Conservation (phyloP, 2,797 vertebrate species). For the Podarcis lilfordi region DNA sequence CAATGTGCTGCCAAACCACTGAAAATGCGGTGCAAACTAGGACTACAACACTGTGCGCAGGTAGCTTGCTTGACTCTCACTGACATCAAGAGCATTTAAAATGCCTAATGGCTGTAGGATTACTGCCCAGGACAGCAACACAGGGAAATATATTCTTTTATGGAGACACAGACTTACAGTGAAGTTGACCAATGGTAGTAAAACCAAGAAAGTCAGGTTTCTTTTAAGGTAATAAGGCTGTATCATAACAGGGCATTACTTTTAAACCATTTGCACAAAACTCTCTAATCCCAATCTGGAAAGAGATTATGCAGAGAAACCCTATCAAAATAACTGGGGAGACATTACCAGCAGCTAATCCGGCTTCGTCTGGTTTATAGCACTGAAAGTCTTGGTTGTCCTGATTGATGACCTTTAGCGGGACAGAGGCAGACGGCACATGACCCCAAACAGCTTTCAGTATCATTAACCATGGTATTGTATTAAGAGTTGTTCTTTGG, state of each 20-base stretch:
- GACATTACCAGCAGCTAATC: not conserved
- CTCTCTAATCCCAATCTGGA: constrained; percentile 1
- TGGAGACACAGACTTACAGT: constrained; percentile 51
- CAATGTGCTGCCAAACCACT: constrained; percentile 62
- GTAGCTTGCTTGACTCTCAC: not conserved
- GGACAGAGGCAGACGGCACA: too few species aligned
- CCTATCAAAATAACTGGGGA: not conserved
- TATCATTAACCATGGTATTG: too few species aligned
- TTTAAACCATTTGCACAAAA: not conserved
- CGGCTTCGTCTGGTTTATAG: too few species aligned
- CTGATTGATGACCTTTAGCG: too few species aligned
- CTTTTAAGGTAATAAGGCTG: constrained; percentile 35
- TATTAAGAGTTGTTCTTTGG: too few species aligned
- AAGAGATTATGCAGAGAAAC: not conserved
- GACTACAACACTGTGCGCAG: constrained; percentile 36
- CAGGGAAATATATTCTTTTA: constrained; percentile 55
- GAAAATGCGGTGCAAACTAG: constrained; percentile 47
- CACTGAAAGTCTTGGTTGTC: too few species aligned
- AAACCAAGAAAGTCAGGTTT: constrained; percentile 48
- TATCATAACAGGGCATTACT: constrained; percentile 20
- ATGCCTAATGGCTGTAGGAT: not conserved
- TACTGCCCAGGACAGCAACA: constrained; percentile 37
- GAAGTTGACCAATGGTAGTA: constrained; percentile 53
- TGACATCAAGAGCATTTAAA: not conserved
- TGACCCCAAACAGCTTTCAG: too few species aligned